Conservation (phyloP, 2,888 invertebrate genomes). For the Alcis repandata region DNA sequence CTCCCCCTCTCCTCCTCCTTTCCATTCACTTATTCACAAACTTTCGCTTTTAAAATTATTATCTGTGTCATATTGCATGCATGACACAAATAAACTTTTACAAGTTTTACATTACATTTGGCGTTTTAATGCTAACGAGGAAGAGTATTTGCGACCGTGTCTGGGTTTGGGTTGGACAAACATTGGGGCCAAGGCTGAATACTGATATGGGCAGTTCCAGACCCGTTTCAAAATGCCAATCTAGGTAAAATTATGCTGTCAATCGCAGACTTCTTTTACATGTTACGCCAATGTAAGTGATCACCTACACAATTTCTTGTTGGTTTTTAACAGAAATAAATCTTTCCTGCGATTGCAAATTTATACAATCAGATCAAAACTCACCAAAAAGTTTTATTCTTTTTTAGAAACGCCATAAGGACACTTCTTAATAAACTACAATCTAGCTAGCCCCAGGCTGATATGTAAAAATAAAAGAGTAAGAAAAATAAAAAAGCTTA, state of each 20-base stretch:
- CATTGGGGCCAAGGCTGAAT: conserved; percentile 31
- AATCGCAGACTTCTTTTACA: conserved; percentile 1
- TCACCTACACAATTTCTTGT: too few relatives aligned
- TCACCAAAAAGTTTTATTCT: background rate
- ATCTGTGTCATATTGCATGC: too few relatives aligned
- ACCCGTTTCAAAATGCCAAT: conserved; percentile 25
- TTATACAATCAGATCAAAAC: conserved; percentile 10
- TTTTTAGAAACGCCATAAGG: too few relatives aligned
- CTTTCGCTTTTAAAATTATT: too few relatives aligned
- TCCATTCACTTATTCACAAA: too few relatives aligned
- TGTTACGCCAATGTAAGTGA: background rate
- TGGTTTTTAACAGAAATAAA: too few relatives aligned
- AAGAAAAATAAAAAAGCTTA: conserved; percentile 1
- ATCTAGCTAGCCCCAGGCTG: too few relatives aligned
- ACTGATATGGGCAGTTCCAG: conserved; percentile 25
- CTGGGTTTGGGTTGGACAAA: conserved; percentile 24
- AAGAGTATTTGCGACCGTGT: conserved; percentile 37
- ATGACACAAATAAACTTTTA: background rate
- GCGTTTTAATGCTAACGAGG: conserved; percentile 31
- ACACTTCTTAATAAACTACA: too few relatives aligned
- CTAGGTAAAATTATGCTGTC: conserved; percentile 16
- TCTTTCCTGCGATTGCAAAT: background rate
- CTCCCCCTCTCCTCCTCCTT: too few relatives aligned
- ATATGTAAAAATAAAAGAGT: too few relatives aligned
- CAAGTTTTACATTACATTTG: background rate